Evolutionary conservation across 2,113 vertebrate species (phyloP).

Genomic region (Alces alces): DNA sequence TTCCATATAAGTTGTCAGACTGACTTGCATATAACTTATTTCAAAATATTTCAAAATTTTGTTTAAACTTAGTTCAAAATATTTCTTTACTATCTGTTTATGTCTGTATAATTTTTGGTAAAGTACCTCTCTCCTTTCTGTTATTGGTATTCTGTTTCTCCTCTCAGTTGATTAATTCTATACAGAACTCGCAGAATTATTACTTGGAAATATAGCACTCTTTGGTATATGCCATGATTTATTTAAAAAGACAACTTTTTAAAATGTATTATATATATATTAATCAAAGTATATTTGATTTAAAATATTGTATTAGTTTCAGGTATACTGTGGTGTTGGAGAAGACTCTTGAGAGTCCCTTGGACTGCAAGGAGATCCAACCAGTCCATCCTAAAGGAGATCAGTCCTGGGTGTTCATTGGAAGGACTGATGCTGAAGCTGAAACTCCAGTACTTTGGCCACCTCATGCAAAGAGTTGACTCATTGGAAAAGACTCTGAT

Average conservation of each 20-base stretch:
- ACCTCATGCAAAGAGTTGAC: accelerated
- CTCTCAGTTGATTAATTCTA: background rate
- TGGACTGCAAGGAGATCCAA: no score
- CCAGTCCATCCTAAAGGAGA: no score
- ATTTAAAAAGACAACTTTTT: background rate
- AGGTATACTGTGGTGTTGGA: no score
- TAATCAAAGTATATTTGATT: no score
- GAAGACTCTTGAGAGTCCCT: no score
- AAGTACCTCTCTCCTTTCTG: background rate
- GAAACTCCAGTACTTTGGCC: no score
- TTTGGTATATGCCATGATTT: background rate
- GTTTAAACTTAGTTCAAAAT: background rate
- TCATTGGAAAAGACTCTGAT: no score
- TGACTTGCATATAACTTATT: background rate
- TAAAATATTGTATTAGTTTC: no score
- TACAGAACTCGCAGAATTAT: background rate
- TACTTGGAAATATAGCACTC: background rate
- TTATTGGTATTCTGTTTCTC: background rate
- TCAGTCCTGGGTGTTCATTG: no score
- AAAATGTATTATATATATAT: no score
- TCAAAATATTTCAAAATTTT: background rate
- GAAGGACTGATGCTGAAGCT: no score
- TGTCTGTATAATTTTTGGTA: background rate
- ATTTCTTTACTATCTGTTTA: background rate
- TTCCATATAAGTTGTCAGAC: background rate